These are phyloP conservation scores for Artibeus lituratus DNA, from an alignment of 2,797 vertebrate species.

Conservation along the genomic window DNA sequence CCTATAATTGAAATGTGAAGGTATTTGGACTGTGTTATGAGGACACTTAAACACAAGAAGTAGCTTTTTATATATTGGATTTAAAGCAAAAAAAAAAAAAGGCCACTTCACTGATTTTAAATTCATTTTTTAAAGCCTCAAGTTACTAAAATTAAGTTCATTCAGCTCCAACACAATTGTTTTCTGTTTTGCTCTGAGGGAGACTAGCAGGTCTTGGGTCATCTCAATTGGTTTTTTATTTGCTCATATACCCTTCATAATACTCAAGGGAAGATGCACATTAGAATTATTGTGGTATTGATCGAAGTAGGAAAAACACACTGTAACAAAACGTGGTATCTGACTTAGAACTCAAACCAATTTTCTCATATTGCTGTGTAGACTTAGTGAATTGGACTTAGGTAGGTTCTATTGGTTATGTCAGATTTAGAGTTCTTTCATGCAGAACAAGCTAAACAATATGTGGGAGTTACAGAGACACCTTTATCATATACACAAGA, in stretches of 20 bases:
- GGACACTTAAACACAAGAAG: conserved; percentile 52
- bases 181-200: conserved; percentile 23
- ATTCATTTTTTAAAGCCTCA: conserved; percentile 27
- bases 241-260: background rate
- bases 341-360: background rate
- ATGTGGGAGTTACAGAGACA: background rate
- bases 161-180: conserved; percentile 24
- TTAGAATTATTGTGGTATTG: background rate
- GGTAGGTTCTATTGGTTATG: background rate
- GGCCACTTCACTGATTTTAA: conserved; percentile 41
- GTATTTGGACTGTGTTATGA: conserved; percentile 51
- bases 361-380: background rate
- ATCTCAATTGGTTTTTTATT: background rate
- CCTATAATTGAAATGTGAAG: conserved; percentile 49
- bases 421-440: conserved; percentile 18
- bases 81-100: conserved; percentile 41
- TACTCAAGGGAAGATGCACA: background rate
- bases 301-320: background rate
- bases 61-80: conserved; percentile 40
- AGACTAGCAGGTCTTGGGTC: background rate
- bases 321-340: background rate
- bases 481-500: background rate
- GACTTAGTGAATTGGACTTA: background rate
- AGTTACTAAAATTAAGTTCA: conserved; percentile 59
- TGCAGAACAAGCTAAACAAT: conserved; percentile 22